Evolutionary conservation across 2,888 invertebrate genomes (phyloP).

Genomic region (Limnephilus auricula): DNA sequence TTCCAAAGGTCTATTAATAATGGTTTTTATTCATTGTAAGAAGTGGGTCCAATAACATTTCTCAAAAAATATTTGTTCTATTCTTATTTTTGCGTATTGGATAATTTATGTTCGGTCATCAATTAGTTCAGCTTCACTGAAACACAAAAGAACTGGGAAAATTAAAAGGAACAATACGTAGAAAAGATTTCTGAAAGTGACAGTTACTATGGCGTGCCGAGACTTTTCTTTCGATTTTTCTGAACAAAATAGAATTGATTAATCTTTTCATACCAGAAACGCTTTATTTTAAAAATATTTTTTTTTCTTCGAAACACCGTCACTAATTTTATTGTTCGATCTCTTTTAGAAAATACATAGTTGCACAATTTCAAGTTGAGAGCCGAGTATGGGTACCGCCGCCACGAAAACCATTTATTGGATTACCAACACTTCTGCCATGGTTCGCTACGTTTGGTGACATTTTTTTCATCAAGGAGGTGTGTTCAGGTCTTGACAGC

Average conservation of each 20-base stretch:
- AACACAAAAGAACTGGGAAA: background rate
- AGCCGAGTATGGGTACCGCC: too few relatives aligned
- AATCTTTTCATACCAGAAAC: background rate
- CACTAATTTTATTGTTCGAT: too few relatives aligned
- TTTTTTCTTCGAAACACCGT: too few relatives aligned
- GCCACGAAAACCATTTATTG: too few relatives aligned
- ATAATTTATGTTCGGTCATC: background rate
- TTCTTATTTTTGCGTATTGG: background rate
- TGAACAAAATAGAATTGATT: background rate
- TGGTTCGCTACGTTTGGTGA: too few relatives aligned
- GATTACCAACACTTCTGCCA: too few relatives aligned
- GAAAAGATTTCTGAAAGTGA: background rate
- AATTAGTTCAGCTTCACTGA: background rate
- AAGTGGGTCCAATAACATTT: too few relatives aligned
- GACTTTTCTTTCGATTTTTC: background rate
- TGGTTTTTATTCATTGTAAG: background rate
- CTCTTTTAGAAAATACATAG: too few relatives aligned
- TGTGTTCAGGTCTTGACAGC: too few relatives aligned
- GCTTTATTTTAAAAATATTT: background rate
- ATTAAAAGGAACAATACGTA: background rate
- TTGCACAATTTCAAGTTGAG: too few relatives aligned
- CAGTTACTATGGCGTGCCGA: background rate
- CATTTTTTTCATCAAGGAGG: too few relatives aligned
- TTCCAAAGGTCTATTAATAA: background rate
- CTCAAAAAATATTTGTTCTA: background rate